Evolutionary conservation across 2,797 vertebrate genomes (phyloP).

Genomic region (Falco novaeseelandiae): DNA sequence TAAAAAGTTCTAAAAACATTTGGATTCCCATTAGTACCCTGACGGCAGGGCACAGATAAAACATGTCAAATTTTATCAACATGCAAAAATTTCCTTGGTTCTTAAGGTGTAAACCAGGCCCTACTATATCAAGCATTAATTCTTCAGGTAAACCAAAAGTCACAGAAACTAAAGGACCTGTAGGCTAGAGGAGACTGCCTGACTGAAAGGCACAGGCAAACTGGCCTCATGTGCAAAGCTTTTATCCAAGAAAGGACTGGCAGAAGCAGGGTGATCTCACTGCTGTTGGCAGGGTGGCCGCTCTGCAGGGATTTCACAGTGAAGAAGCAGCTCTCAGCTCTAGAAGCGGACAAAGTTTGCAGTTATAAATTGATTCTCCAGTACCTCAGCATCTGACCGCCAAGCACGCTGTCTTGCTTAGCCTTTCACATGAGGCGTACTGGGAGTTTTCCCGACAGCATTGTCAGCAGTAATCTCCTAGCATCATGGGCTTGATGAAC

Average conservation of each 20-base stretch:
- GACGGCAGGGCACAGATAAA: conserved; percentile 61
- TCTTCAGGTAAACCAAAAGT: conserved; percentile 39
- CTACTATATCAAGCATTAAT: conserved; percentile 16
- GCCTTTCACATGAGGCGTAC: background rate
- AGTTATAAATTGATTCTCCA: background rate
- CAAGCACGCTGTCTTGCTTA: background rate
- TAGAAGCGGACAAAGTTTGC: conserved; percentile 1
- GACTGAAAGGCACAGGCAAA: background rate
- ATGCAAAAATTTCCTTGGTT: conserved; percentile 26
- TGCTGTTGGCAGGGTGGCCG: background rate
- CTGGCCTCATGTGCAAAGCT: background rate
- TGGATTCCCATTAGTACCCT: conserved; percentile 62
- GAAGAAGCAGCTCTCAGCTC: conserved; percentile 13
- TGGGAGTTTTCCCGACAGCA: background rate
- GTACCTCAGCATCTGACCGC: background rate
- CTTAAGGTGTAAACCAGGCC: conserved; percentile 35
- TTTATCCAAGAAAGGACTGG: conserved; percentile 1
- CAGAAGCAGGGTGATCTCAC: background rate
- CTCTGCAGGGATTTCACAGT: background rate
- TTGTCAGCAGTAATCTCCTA: background rate
- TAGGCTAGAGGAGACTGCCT: background rate
- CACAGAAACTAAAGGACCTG: background rate
- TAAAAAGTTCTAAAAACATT: conserved; percentile 69
- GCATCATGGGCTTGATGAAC: background rate
- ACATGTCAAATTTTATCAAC: conserved; percentile 51